Base-by-base conservation (phyloP, 2,113 vertebrate genomes). In the Centropristis striata region DNA sequence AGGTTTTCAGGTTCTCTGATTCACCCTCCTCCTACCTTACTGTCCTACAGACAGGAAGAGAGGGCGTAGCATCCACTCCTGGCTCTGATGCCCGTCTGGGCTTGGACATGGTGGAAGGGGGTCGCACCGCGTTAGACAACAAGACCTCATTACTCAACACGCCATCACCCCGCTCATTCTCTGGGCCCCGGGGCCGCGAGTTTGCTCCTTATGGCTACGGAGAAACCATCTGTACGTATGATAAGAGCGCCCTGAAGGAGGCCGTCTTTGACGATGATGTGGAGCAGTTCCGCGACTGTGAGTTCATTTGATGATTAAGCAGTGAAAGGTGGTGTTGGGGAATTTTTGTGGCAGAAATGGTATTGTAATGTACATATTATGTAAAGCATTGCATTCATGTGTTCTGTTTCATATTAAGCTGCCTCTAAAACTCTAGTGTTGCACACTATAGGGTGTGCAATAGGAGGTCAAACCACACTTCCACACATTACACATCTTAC, bases 71-170 rank as follows among this genome's bases (percentile, higher is more conserved):
- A 0, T 87, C 92, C 0, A 92, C 92, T 21, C 93, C 92, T 0
- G 92, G 91, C 5, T 92, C 92, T 18, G 94, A 94, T 20, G 80
- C 91, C 11, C 92, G 93, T 1, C 65, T 95, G 50, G 93, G 93
- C 8, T 67, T 93, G 32, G 94, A 95, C 47, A 53, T 89, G 80
- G 91, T 94, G 57, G 98, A 98, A 90, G 98, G 97, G 23, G 96
- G 97, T 32, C 95, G 98, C 65, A 98, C 96, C 2, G 98, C 98
- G 12, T 91, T 99, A 63, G 98, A 99, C 88, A 99, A 99, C 93
- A 99, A 99, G 94, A 99, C 98, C 1, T 99, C 98, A 0, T 92
- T 99, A 0, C 97, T 99, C 73, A 99, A 99, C 92, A 99, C 97
- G 0, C 98, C 98, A 9, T 97, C 98, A 0, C 97, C 97, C 0